phyloP scores from a whole-genome alignment of 2,797 vertebrate genomes.

The Phalloptychus januarius region DNA sequence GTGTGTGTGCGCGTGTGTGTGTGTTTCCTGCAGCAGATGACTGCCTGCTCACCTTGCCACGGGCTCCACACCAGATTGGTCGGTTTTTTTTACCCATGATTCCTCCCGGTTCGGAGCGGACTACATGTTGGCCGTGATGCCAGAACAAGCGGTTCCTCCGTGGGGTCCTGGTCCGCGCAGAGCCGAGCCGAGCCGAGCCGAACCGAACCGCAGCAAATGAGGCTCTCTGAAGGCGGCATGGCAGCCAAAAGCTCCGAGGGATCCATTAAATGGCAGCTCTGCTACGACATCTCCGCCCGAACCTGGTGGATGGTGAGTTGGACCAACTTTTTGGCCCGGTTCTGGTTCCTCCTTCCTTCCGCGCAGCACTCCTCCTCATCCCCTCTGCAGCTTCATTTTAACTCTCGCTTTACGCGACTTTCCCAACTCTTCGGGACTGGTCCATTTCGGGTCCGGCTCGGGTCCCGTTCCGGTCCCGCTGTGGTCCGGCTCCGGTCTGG shows the following conservation, averaged over 20 bases:
- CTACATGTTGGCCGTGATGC: slow-evolving; percentile 99
- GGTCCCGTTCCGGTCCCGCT: slow-evolving; percentile 69
- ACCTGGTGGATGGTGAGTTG: slow-evolving; percentile 99
- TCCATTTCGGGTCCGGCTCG: background rate
- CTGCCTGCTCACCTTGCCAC: slow-evolving; percentile 98
- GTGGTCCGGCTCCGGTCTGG: slow-evolving; percentile 62
- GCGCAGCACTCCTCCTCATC: background rate
- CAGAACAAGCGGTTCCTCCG: slow-evolving; percentile 98
- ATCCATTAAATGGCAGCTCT: slow-evolving; percentile 99
- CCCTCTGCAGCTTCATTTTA: background rate
- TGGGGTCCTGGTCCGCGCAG: slow-evolving; percentile 93
- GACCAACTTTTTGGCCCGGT: background rate
- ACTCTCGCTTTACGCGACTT: background rate
- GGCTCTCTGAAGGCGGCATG: slow-evolving; percentile 98
- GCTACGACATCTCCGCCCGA: slow-evolving; percentile 99
- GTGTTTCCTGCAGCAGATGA: slow-evolving; percentile 87
- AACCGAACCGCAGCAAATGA: slow-evolving; percentile 91
- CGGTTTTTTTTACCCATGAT: slow-evolving; percentile 96
- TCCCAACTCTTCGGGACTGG: background rate
- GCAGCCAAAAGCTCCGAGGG: slow-evolving; percentile 97
- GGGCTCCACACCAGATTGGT: slow-evolving; percentile 98
- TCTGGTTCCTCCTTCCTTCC: background rate
- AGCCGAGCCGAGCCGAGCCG: background rate
- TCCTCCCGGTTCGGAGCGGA: slow-evolving; percentile 96
- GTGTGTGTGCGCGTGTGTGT: slow-evolving; percentile 33